Evolutionary conservation across 1,140 invertebrate species (phyloP).

Genomic region (Bicyclus anynana): DNA sequence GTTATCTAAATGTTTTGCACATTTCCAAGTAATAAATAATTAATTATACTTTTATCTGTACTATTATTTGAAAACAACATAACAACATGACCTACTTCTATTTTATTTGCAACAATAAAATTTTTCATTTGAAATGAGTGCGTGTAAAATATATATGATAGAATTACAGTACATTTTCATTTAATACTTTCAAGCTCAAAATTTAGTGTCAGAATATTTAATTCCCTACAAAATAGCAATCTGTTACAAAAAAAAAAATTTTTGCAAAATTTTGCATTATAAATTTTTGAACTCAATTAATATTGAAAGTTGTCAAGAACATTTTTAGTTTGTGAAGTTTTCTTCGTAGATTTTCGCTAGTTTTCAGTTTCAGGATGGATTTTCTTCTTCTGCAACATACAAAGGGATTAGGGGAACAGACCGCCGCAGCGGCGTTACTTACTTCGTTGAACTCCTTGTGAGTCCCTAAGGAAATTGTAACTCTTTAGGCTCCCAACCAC

Average conservation of each 20-base stretch:
- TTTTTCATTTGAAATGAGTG: slow-evolving; percentile 6
- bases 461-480: slow-evolving; percentile 70
- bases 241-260: neutral
- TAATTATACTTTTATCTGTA: neutral
- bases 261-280: neutral
- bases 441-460: slow-evolving; percentile 72
- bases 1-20: neutral
- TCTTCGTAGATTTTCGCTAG: neutral
- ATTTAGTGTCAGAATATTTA: neutral
- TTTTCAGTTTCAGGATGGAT: neutral
- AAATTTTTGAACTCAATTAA: neutral
- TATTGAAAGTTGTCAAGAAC: neutral
- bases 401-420: slow-evolving; percentile 35
- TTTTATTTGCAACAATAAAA: neutral
- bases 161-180: neutral
- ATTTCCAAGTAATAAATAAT: neutral
- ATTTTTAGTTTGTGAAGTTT: neutral
- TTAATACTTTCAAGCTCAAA: neutral
- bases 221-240: neutral
- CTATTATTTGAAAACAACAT: neutral
- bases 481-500: slow-evolving; percentile 62
- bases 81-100: neutral
- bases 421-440: slow-evolving; percentile 56
- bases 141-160: neutral
- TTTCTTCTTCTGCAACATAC: slow-evolving; percentile 49